phyloP scores from a whole-genome alignment of 2,113 vertebrate species.

The Pogona vitticeps region DNA sequence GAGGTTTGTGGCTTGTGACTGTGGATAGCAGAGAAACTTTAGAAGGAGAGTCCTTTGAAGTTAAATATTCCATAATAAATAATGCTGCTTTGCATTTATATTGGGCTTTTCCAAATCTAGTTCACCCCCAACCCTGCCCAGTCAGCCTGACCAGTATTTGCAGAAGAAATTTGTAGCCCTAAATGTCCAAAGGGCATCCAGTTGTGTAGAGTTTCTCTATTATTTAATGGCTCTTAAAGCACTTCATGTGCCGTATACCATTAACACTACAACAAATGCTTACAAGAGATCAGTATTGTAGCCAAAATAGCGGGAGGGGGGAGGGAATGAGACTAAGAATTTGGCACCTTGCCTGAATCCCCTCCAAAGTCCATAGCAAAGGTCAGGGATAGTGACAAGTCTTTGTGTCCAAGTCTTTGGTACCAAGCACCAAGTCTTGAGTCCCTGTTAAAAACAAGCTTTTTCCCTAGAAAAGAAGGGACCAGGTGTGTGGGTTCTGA shows the following conservation, averaged over 20 bases:
- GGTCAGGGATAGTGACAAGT: too few species aligned
- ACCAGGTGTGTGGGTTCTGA: too few species aligned
- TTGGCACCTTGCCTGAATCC: neutral
- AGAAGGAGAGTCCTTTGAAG: too few species aligned
- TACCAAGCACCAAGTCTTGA: too few species aligned
- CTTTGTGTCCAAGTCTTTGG: too few species aligned
- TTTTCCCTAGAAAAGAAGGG: too few species aligned
- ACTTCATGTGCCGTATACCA: neutral
- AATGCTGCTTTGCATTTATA: too few species aligned
- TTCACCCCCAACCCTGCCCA: too few species aligned
- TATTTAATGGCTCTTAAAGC: neutral
- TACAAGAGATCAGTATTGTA: neutral
- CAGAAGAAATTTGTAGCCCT: neutral
- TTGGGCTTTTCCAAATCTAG: too few species aligned
- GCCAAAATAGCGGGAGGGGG: neutral
- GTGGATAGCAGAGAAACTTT: neutral
- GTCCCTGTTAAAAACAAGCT: too few species aligned
- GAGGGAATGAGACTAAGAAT: neutral
- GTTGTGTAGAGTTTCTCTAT: neutral
- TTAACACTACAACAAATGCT: neutral
- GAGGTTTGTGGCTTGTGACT: neutral
- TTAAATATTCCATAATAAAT: too few species aligned
- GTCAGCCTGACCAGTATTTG: too few species aligned
- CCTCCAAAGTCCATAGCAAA: neutral
- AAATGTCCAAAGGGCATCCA: neutral